Conservation (phyloP, 2,888 invertebrate species). For the Polyploca ridens region DNA sequence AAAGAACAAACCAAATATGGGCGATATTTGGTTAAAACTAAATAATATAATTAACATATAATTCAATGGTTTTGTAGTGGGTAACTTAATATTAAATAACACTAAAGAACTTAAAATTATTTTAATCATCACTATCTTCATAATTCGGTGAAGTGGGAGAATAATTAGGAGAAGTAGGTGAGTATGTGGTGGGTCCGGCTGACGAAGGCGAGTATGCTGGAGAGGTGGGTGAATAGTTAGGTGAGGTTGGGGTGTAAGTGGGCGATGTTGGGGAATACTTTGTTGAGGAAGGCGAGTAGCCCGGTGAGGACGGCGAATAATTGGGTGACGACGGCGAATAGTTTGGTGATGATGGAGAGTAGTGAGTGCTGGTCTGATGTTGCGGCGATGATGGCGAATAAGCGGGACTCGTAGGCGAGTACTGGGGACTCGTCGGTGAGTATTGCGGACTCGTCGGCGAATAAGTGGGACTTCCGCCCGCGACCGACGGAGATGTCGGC, state of each 20-base stretch:
- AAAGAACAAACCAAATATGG: background rate
- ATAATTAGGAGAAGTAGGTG: conserved; percentile 74
- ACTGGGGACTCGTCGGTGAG: conserved; percentile 91
- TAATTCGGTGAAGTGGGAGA: conserved; percentile 88
- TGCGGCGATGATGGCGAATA: conserved; percentile 89
- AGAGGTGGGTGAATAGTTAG: conserved; percentile 90
- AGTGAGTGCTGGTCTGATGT: conserved; percentile 90
- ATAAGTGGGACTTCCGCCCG: conserved; percentile 92
- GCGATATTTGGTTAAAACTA: background rate
- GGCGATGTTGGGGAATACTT: conserved; percentile 93
- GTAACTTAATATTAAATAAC: background rate
- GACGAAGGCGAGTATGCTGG: conserved; percentile 93
- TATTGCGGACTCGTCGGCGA: conserved; percentile 95
- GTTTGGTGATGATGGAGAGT: conserved; percentile 88
- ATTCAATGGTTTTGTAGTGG: conserved; percentile 4
- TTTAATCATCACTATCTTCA: conserved; percentile 83
- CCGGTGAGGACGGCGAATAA: conserved; percentile 91
- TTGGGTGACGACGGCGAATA: conserved; percentile 90
- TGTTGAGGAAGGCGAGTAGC: conserved; percentile 91
- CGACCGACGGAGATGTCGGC: conserved; percentile 91
- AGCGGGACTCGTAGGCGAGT: conserved; percentile 90
- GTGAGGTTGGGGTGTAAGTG: conserved; percentile 91
- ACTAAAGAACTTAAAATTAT: conserved; percentile 13
- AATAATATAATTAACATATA: background rate
- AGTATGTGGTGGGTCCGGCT: conserved; percentile 81